phyloP scores from a whole-genome alignment of 2,113 vertebrate genomes.

The Sander lucioperca region DNA sequence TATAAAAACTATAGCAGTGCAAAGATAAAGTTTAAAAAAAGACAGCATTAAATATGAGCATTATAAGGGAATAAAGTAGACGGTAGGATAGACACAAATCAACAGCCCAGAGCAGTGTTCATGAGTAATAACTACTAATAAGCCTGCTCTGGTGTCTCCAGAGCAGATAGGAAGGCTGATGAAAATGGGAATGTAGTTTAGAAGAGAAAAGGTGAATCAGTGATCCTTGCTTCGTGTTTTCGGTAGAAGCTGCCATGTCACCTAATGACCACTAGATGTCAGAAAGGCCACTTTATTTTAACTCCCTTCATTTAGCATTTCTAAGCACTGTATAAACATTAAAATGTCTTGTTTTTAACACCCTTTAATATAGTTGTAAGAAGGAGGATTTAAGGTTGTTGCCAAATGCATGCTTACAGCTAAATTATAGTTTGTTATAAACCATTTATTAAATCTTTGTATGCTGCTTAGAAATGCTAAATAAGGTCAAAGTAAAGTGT shows the following conservation, averaged over 20 bases:
- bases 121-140: too few relatives aligned
- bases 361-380: background rate
- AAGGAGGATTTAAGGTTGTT: too few relatives aligned
- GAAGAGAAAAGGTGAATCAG: background rate
- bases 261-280: constrained; percentile 7
- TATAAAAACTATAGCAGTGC: too few relatives aligned
- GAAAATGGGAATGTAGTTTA: background rate
- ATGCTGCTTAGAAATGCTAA: background rate
- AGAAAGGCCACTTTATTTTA: background rate
- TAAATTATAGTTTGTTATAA: background rate
- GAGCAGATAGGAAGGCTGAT: too few relatives aligned
- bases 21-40: too few relatives aligned
- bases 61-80: too few relatives aligned
- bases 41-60: too few relatives aligned
- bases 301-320: background rate
- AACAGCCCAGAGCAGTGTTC: too few relatives aligned
- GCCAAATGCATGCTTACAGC: background rate
- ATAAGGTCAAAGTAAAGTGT: background rate
- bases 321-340: background rate
- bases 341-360: background rate
- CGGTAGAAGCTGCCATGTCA: background rate
- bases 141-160: too few relatives aligned
- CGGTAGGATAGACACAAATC: too few relatives aligned
- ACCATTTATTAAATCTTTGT: background rate
- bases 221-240: background rate